Conservation (phyloP, 2,888 invertebrate species). For the Agonum fuliginosum region DNA sequence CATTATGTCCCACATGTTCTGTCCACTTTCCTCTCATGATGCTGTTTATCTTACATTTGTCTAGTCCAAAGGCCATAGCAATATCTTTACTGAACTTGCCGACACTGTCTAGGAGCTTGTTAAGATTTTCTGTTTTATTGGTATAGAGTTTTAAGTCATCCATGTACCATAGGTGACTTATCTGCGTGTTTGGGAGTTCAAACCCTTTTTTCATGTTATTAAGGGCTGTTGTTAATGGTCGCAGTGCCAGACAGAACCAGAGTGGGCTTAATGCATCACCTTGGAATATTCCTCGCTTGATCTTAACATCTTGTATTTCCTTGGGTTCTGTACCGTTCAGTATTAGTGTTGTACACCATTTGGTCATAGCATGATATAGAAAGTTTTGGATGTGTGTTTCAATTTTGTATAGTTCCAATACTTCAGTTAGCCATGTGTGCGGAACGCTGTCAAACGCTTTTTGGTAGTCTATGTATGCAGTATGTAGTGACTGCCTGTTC, state of each 20-base stretch:
- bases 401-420: neutral
- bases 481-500: neutral
- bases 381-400: neutral
- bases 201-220: neutral
- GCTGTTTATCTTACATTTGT: conserved; percentile 60
- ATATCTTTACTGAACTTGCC: conserved; percentile 59
- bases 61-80: conserved; percentile 60
- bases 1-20: conserved; percentile 16
- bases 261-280: conserved; percentile 61
- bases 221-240: conserved; percentile 54
- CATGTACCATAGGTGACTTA: conserved; percentile 60
- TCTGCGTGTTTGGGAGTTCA: neutral
- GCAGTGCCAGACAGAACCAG: conserved; percentile 61
- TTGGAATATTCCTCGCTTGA: conserved; percentile 61
- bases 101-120: conserved; percentile 50
- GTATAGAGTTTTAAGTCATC: conserved; percentile 62
- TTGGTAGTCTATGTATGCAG: conserved; percentile 6
- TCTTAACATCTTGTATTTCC: conserved; percentile 33
- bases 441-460: conserved; percentile 21
- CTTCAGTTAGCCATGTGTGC: conserved; percentile 8
- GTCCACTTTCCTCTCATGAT: conserved; percentile 49
- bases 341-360: neutral
- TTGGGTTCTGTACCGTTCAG: neutral
- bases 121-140: conserved; percentile 33
- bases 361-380: neutral